These are phyloP conservation scores for Nesospiza acunhae DNA, from an alignment of 2,113 vertebrate genomes.

Conservation along the genomic window DNA sequence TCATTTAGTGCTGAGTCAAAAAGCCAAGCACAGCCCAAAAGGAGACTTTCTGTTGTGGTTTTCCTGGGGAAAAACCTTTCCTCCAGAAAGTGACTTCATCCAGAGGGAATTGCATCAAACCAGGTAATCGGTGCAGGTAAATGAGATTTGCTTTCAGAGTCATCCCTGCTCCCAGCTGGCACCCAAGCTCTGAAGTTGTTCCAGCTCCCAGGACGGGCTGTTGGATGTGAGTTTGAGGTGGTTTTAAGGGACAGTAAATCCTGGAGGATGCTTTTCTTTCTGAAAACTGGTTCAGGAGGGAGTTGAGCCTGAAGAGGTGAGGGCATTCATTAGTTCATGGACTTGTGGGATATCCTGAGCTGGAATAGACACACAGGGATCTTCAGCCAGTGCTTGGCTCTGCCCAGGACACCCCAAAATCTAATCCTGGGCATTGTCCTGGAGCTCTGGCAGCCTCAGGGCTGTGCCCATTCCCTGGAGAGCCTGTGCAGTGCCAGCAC, in stretches of 20 bases:
- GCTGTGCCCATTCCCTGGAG: neutral
- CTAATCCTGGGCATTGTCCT: neutral
- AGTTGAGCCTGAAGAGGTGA: neutral
- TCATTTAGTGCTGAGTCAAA: slow-evolving; percentile 29
- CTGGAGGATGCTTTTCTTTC: neutral
- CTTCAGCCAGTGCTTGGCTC: neutral
- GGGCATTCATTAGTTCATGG: fast-evolving
- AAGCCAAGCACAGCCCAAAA: slow-evolving; percentile 7
- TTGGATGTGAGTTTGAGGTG: neutral
- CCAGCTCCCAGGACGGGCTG: neutral
- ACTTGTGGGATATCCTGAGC: neutral
- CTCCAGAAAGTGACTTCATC: slow-evolving; percentile 56
- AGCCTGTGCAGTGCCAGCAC: neutral
- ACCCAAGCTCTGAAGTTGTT: neutral
- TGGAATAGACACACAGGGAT: neutral
- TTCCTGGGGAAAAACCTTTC: slow-evolving; percentile 43
- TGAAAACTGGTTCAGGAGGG: neutral
- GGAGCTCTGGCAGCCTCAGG: neutral
- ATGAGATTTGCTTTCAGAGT: neutral
- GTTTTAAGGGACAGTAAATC: neutral
- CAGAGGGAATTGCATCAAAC: neutral
- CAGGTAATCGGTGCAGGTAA: slow-evolving; percentile 4
- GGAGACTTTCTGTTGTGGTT: slow-evolving; percentile 51
- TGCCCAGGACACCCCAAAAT: neutral
- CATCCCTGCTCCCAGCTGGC: neutral